Evolutionary conservation across 2,888 invertebrate genomes (phyloP), one percentile per base, ranked within the genome.

Genomic region (Poecilobothrus nobilitatus): DNA sequence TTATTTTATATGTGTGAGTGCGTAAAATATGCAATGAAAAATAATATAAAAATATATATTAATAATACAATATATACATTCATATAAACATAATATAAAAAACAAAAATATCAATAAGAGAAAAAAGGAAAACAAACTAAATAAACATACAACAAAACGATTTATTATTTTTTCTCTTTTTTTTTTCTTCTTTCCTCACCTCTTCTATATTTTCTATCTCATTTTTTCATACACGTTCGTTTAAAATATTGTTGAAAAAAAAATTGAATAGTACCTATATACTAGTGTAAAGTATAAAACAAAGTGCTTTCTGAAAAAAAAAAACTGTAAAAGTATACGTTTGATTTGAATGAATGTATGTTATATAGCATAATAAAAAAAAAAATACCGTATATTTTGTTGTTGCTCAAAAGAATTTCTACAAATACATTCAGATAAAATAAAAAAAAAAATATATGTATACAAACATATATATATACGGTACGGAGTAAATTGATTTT

Each of bases 381-480:
- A 27, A 27, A 27, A 4, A 27, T 53, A 53, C 53, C 53, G 53
- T 53, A 18, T 15, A 53, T 53, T 53, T 53, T 53, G 53, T 53
- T 53, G 53, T 53, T 53, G 53, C 53, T 53, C 53, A n/a, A 53
- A 53, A 53, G 53, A 53, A 53, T 53, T 53, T 53, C 53, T 53
- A 53, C 53, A 53, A 41, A 18, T 53, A 53, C 53, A 53, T 53
- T 18, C 15, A 53, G 6, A n/a, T 12, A 53, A 53, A 53, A 53
- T 12, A 53, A 5, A 41, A 41, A 41, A 41, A 41, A 41, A 41
- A 41, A 41, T 41, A 41, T 41, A 41, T 41, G 9, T 15, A 41
- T 41, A 41, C 9, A 41, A 5, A 41, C 7, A 41, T 41, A 41
- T 41, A 41, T 41, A 41, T 41, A 41, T 41, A 41, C 41, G 41